Base-by-base conservation (phyloP, 2,113 vertebrate genomes). In the Anolis sagrei region DNA sequence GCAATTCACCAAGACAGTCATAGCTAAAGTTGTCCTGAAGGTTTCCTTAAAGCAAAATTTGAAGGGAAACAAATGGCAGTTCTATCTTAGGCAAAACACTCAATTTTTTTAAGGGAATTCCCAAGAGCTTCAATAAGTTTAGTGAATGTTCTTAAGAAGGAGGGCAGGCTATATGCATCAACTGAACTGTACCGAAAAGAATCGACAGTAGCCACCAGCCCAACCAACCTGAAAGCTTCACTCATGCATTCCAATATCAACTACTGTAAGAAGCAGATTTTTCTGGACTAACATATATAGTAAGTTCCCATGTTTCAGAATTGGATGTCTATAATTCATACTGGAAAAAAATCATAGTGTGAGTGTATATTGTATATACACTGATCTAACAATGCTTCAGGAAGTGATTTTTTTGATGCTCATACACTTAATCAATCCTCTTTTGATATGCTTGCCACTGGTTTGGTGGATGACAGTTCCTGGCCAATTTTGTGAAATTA, bases 401-500 rank as follows among this genome's bases (percentile, higher is more conserved):
- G 86, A 16, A 58, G 32, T 86, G 87, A 80, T 68, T 76, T 77
- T 88, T 66, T 79, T 72, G 79, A 84, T 76, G 69, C 87, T 70
- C 73, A 86, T 86, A 87, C 3, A 81, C 51, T 6, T 66, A 87
- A 69, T n/a, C 29, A n/a, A 76, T 2, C 0, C 61, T 89, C 87
- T 78, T n/a, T 79, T 73, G 34, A 78, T 79, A 84, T 85, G 54
- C 64, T 84, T 89, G 73, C 58, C 74, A 58, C 88, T 89, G 84
- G 83, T 87, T 85, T 84, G 89, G 82, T 76, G 25, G 32, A 77
- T 81, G 89, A 85, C 5, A 54, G 85, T 89, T 91, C 85, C 51
- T 86, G 75, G 87, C 90, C 88, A 87, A 86, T 61, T 85, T 14
- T 83, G 79, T 88, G 14, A 25, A 80, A 90, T 84, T 75, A 77